These are phyloP conservation scores for Acrobasis repandana DNA, from an alignment of 2,888 invertebrate genomes.

Conservation along the genomic window DNA sequence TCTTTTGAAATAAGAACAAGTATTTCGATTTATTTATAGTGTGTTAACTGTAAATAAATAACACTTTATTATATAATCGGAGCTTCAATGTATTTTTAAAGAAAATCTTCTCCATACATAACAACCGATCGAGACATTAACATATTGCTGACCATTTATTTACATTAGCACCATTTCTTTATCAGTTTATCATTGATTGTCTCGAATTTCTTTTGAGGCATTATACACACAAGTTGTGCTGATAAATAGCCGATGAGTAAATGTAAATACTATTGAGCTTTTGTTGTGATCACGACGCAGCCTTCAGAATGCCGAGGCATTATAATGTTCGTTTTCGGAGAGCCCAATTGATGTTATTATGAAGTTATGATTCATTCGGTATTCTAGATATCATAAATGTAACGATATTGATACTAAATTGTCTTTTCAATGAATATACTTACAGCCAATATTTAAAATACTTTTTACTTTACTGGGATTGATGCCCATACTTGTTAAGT, in stretches of 20 bases:
- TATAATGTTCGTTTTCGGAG: slow-evolving; percentile 46
- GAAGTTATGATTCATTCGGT: neutral
- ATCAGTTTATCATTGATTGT: slow-evolving; percentile 78
- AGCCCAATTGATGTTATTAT: slow-evolving; percentile 25
- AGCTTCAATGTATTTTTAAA: neutral
- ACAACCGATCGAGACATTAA: slow-evolving; percentile 58
- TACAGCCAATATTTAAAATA: too few relatives aligned
- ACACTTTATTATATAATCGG: too few relatives aligned
- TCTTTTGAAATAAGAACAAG: too few relatives aligned
- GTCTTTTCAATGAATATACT: too few relatives aligned
- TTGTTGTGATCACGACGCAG: slow-evolving; percentile 44
- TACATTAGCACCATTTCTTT: slow-evolving; percentile 81
- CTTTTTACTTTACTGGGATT: too few relatives aligned
- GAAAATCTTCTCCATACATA: slow-evolving; percentile 41
- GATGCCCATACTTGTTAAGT: too few relatives aligned
- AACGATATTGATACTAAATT: neutral
- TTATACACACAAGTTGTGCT: slow-evolving; percentile 50
- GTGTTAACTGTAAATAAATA: too few relatives aligned
- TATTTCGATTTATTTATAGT: too few relatives aligned
- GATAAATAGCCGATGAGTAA: slow-evolving; percentile 71
- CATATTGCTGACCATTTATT: slow-evolving; percentile 78
- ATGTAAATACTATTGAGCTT: slow-evolving; percentile 75
- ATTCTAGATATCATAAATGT: neutral
- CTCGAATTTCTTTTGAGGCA: slow-evolving; percentile 63
- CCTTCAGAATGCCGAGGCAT: slow-evolving; percentile 32